Base-by-base conservation (phyloP, 2,888 invertebrate species). In the Synergus laeviventris region DNA sequence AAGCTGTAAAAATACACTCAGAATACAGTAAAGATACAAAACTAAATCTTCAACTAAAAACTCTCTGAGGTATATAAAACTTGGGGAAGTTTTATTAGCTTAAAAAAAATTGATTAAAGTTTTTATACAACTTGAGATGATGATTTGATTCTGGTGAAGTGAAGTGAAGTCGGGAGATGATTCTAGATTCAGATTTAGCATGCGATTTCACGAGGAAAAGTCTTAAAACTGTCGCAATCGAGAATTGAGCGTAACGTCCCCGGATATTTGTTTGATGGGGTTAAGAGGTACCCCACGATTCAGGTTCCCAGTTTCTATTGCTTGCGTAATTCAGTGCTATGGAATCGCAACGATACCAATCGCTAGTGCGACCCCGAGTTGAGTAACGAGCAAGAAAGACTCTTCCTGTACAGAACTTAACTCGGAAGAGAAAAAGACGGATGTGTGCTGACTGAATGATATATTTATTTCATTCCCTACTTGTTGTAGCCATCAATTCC, bases 171-270 rank as follows among this genome's bases (percentile, higher is more conserved):
- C 21, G 21, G 42, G 21, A 66, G 14, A 45, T 21, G 45, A 62
- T 38, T 39, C 18, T 39, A 62, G 18, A 39, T 39, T 24, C 18
- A 8, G 38, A 62, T 62, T 38, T 39, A 62, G 18, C 12, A 18
- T 62, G 18, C 36, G 62, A 62, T 39, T 62, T 62, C n/a, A 38
- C 9, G n/a, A 49, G 16, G 21, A 16, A 21, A 70, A 70, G 45
- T n/a, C 31, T 45, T n/a, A 70, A 70, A 45, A 70, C 78, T 78
- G 81, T 77, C 74, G 81, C 82, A 84, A 85, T 85, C 79, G 75
- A 76, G 84, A 82, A 80, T 81, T 77, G 81, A 79, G 80, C 70
- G 79, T 76, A 79, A 64, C 64, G 76, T 75, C 60, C 74, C 80
- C 11, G 24, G 70, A 70, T 70, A 31, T 70, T 12, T 70, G 49